These are phyloP conservation scores for Lymantria dispar DNA, from an alignment of 2,888 invertebrate genomes.

Conservation along the genomic window DNA sequence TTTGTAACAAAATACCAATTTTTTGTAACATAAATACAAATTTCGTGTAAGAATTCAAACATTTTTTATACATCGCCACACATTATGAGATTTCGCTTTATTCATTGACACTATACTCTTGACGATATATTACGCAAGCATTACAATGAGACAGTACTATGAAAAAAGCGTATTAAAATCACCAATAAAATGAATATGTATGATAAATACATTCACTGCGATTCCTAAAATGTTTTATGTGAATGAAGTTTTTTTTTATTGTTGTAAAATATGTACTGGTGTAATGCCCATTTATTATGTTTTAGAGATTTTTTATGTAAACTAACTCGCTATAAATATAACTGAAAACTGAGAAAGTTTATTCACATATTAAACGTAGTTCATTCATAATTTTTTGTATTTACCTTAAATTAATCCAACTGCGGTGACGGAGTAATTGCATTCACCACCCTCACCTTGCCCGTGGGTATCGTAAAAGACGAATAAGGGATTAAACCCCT, in stretches of 20 bases:
- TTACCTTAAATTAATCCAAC: no score
- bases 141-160: background rate
- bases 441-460: no score
- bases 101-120: constrained; percentile 11
- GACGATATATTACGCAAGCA: constrained; percentile 7
- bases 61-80: constrained; percentile 9
- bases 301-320: constrained; percentile 2
- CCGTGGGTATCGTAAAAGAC: no score
- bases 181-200: constrained; percentile 7
- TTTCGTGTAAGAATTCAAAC: constrained; percentile 27
- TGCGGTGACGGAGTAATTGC: no score
- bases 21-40: no score
- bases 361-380: background rate
- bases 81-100: constrained; percentile 8
- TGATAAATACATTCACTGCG: constrained; percentile 1
- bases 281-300: background rate
- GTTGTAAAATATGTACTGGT: constrained; percentile 1
- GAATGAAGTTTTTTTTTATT: constrained; percentile 2
- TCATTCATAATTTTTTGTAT: no score
- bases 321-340: background rate
- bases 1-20: no score
- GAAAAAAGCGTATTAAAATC: background rate
- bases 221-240: constrained; percentile 3
- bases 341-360: background rate
- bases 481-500: no score